phyloP scores from a whole-genome alignment of 2,113 vertebrate genomes.

The Pituophis catenifer region DNA sequence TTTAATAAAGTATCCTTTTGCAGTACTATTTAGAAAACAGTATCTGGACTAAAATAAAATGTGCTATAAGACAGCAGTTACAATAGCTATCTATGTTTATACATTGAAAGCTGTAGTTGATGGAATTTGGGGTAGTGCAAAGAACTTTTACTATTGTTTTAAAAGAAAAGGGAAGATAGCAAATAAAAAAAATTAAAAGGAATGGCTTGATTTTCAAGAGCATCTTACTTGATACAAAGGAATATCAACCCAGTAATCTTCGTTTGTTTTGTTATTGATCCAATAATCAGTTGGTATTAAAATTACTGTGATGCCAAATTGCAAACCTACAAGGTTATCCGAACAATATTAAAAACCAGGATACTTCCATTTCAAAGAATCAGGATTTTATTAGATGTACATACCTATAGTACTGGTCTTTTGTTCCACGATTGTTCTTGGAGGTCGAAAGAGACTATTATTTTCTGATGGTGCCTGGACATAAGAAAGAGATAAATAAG shows the following conservation, averaged over 20 bases:
- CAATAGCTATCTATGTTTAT: slow-evolving; percentile 23
- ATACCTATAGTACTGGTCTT: slow-evolving; percentile 84
- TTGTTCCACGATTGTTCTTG: slow-evolving; percentile 80
- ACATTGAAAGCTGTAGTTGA: slow-evolving; percentile 49
- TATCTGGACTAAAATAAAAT: slow-evolving; percentile 26
- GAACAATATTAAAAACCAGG: slow-evolving; percentile 28
- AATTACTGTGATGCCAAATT: background rate
- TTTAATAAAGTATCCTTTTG: slow-evolving; percentile 35
- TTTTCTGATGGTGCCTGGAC: slow-evolving; percentile 82
- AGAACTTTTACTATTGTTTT: background rate
- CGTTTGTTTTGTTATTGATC: background rate
- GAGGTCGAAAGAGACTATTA: slow-evolving; percentile 75
- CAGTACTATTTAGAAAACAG: slow-evolving; percentile 32
- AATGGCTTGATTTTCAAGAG: background rate
- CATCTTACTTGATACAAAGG: slow-evolving; percentile 1
- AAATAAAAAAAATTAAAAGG: background rate
- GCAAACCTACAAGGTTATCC: background rate
- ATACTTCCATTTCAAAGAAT: slow-evolving; percentile 34
- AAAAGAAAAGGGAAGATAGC: background rate
- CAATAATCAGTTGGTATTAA: background rate
- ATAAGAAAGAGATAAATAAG: slow-evolving; percentile 67
- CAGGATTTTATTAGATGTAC: slow-evolving; percentile 54
- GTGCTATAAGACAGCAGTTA: slow-evolving; percentile 34
- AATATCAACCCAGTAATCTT: background rate
- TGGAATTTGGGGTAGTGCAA: slow-evolving; percentile 42